phyloP scores from a whole-genome alignment of 1,140 invertebrate genomes.

The Polyergus mexicanus region DNA sequence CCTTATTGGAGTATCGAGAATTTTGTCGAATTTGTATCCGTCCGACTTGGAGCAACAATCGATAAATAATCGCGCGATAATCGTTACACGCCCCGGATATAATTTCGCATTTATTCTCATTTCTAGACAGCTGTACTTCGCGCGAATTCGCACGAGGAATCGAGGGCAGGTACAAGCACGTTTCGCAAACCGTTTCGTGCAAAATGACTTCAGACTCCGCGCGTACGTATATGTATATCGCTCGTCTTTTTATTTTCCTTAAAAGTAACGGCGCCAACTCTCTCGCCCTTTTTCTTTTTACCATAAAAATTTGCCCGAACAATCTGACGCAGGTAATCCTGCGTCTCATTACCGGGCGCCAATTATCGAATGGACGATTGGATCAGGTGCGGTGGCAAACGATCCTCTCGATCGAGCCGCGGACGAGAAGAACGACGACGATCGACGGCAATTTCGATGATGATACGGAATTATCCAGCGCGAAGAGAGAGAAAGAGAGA shows the following conservation, averaged over 20 bases:
- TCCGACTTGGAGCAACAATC: constrained; percentile 21
- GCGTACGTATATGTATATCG: neutral
- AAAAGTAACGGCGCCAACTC: neutral
- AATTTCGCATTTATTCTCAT: constrained; percentile 54
- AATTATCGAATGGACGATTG: constrained; percentile 83
- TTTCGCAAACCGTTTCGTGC: neutral
- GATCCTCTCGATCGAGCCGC: constrained; percentile 77
- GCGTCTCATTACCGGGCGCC: constrained; percentile 79
- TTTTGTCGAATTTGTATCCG: constrained; percentile 38
- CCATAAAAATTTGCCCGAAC: constrained; percentile 12
- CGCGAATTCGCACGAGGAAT: neutral
- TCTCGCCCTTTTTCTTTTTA: neutral
- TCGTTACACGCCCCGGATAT: constrained; percentile 50
- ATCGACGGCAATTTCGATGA: constrained; percentile 82
- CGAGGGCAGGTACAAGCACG: neutral
- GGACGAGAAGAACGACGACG: constrained; percentile 67
- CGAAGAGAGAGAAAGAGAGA: constrained; percentile 68
- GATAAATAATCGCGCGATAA: constrained; percentile 55
- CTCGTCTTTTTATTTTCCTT: neutral
- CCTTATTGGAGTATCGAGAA: constrained; percentile 40
- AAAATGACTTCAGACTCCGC: constrained; percentile 2
- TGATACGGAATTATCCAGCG: constrained; percentile 81
- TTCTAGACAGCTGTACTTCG: constrained; percentile 52
- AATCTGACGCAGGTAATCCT: constrained; percentile 64
- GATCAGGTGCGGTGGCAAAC: constrained; percentile 80